Conservation (phyloP, 2,888 invertebrate genomes). For the Teinopalpus imperialis region DNA sequence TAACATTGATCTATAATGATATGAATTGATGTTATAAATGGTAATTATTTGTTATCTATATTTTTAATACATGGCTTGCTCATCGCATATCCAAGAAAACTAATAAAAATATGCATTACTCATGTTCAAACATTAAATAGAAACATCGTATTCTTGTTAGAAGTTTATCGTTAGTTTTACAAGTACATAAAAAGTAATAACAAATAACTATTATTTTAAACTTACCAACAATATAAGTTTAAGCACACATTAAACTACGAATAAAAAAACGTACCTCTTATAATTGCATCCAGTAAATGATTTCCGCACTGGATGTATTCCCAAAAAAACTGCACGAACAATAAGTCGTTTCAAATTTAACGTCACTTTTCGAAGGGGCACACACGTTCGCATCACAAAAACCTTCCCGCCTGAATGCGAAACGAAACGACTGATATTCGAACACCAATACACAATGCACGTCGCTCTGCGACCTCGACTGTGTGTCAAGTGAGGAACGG, state of each 20-base stretch:
- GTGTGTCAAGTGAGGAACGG: conserved; percentile 1
- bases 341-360: conserved; percentile 9
- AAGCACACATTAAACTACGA: neutral
- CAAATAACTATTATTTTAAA: too few relatives aligned
- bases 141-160: too few relatives aligned
- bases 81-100: too few relatives aligned
- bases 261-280: conserved; percentile 5
- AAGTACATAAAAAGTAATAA: too few relatives aligned
- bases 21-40: too few relatives aligned
- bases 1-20: too few relatives aligned
- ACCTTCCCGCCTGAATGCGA: conserved; percentile 23
- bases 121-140: too few relatives aligned
- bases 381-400: conserved; percentile 20
- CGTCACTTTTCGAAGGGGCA: neutral
- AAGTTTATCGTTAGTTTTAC: too few relatives aligned
- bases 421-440: conserved; percentile 10
- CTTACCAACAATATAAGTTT: too few relatives aligned
- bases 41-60: too few relatives aligned
- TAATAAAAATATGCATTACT: too few relatives aligned
- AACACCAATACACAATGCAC: conserved; percentile 15
- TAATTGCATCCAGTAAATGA: conserved; percentile 4
- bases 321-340: conserved; percentile 2
- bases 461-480: conserved; percentile 15
- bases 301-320: neutral
- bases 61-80: too few relatives aligned